Conservation (phyloP, 2,113 vertebrate species). For the Puffinus mauretanicus region DNA sequence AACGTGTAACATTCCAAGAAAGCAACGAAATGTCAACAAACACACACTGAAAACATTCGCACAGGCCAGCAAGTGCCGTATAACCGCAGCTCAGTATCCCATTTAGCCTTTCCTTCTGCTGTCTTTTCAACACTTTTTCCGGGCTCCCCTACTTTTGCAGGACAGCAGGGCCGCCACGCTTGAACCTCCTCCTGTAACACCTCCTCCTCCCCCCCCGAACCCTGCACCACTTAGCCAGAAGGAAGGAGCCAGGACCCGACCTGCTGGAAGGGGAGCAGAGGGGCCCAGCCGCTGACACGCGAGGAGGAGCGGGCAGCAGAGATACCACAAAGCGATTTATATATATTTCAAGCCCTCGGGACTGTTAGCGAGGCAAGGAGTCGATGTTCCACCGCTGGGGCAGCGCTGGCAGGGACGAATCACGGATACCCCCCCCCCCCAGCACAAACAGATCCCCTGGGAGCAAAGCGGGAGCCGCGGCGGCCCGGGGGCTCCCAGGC, state of each 20-base stretch:
- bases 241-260: background rate
- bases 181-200: background rate
- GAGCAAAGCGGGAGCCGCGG: background rate
- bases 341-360: fast-evolving
- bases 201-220: background rate
- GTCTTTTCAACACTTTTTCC: background rate
- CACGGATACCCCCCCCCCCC: background rate
- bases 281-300: background rate
- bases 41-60: fast-evolving
- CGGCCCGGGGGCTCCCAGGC: background rate
- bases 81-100: fast-evolving
- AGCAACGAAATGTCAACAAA: background rate
- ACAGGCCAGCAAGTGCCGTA: background rate
- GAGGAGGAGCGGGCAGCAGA: background rate
- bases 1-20: fast-evolving
- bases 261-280: too few species aligned
- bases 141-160: background rate
- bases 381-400: fast-evolving
- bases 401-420: too few species aligned
- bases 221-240: fast-evolving
- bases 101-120: fast-evolving
- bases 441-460: background rate
- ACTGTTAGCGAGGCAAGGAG: background rate
- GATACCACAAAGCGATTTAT: fast-evolving
- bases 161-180: too few species aligned